These are phyloP conservation scores for Macrotus californicus DNA, from an alignment of 2,113 vertebrate genomes.

Conservation along the genomic window DNA sequence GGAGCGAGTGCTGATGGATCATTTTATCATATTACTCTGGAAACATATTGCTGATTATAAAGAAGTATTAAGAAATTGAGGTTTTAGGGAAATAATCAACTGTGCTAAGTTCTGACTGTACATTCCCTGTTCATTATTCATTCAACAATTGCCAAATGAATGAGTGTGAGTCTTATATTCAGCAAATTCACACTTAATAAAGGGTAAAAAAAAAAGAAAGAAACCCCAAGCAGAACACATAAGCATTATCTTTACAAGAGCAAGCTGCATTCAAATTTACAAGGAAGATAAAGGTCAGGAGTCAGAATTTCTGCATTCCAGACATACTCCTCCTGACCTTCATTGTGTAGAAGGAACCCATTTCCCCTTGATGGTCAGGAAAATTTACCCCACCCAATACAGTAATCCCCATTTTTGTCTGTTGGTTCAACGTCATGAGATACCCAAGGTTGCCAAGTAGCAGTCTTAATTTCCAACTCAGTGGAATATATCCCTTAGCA, in stretches of 20 bases:
- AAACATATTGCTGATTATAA: background rate
- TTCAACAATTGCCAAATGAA: background rate
- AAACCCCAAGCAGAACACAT: background rate
- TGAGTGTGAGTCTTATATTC: background rate
- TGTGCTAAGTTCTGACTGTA: constrained; percentile 12
- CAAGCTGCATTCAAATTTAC: background rate
- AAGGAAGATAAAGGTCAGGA: background rate
- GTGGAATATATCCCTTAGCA: background rate
- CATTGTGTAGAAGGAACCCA: background rate
- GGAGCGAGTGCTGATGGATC: background rate
- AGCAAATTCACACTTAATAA: background rate
- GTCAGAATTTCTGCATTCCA: background rate
- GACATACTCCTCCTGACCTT: background rate
- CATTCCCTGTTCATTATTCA: constrained; percentile 19
- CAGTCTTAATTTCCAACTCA: background rate
- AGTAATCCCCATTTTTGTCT: background rate
- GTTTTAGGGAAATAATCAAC: background rate
- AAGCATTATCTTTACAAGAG: background rate
- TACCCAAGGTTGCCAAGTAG: background rate
- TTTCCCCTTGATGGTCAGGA: background rate
- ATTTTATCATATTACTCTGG: background rate
- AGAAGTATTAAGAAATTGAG: background rate
- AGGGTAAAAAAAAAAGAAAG: background rate
- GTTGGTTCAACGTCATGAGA: background rate
- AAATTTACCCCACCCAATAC: background rate